Percentiles rank a stretch among this genome's conserved stretches.
phyloP scores from a whole-genome alignment of 2,888 invertebrate species.

The Meghimatium bilineatum region DNA sequence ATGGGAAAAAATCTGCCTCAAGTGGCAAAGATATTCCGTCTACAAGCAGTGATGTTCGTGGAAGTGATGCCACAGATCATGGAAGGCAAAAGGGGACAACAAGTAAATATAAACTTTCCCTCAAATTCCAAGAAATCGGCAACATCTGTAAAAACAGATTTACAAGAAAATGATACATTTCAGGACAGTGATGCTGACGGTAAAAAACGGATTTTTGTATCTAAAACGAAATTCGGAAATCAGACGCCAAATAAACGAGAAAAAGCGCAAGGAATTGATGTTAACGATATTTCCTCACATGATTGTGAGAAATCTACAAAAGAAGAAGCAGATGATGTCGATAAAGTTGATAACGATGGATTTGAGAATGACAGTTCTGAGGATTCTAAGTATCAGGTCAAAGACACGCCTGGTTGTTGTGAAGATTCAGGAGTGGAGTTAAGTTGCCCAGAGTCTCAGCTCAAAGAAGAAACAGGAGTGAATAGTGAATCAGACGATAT shows the following conservation, averaged over 20 bases:
- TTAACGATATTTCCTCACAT: neutral
- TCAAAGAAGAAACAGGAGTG: conserved; percentile 6
- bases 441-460: neutral
- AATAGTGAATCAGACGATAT: conserved; percentile 23
- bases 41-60: neutral
- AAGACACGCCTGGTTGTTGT: neutral
- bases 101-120: conserved; percentile 9
- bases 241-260: conserved; percentile 12
- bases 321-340: neutral
- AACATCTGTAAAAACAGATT: neutral
- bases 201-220: conserved; percentile 6
- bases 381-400: neutral
- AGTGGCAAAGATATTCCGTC: neutral
- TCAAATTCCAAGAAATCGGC: neutral
- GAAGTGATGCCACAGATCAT: neutral
- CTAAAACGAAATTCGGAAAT: neutral
- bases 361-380: neutral
- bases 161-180: neutral
- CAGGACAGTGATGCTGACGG: neutral
- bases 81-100: conserved; percentile 5
- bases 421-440: conserved; percentile 40
- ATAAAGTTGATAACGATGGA: neutral
- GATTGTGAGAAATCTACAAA: neutral
- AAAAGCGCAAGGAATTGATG: neutral
- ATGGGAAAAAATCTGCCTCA: neutral